Evolutionary conservation across 2,113 vertebrate genomes (phyloP).

Genomic region (Podiceps cristatus): DNA sequence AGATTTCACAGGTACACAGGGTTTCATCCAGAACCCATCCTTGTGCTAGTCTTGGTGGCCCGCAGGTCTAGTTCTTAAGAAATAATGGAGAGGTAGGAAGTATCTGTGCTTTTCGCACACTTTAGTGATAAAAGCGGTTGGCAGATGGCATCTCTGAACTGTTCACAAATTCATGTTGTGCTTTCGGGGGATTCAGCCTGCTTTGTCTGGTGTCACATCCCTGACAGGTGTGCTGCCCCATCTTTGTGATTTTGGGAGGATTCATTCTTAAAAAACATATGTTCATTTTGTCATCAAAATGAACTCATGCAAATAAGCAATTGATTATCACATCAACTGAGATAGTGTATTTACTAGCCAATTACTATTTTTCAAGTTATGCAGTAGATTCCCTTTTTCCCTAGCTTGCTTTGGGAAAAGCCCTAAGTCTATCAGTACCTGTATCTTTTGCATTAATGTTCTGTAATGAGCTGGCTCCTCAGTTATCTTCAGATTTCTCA

Average conservation of each 20-base stretch:
- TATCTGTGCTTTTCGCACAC: background rate
- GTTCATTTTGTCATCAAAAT: background rate
- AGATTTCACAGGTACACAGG: background rate
- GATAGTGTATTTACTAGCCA: background rate
- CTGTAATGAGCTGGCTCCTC: background rate
- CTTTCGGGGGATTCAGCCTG: background rate
- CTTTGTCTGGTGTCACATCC: background rate
- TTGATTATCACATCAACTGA: background rate
- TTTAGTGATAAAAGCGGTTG: background rate
- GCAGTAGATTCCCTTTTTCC: background rate
- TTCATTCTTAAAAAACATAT: background rate
- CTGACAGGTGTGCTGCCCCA: background rate
- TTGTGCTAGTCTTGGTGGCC: background rate
- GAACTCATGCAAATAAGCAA: background rate
- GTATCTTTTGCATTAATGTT: background rate
- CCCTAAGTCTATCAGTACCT: background rate
- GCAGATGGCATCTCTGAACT: background rate
- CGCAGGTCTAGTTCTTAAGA: background rate
- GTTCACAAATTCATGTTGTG: background rate
- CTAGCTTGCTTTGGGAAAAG: background rate
- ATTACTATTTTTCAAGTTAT: background rate
- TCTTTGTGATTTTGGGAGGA: background rate
- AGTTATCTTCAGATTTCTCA: background rate
- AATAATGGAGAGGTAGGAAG: background rate
- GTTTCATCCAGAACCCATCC: background rate